phyloP scores from a whole-genome alignment of 2,888 invertebrate species.

The Lasioglossum morio region DNA sequence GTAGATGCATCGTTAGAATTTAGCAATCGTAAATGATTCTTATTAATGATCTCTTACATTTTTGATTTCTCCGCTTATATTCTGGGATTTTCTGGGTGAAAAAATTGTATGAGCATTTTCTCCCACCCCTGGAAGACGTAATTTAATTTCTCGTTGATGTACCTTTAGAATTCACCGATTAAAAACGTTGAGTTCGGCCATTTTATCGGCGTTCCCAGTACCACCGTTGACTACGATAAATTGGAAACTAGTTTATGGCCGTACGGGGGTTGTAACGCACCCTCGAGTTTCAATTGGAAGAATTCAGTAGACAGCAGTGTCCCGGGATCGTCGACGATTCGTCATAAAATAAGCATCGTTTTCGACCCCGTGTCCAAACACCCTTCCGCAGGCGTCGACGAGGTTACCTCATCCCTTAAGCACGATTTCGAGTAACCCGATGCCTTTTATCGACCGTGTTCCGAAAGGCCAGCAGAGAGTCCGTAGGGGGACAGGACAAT shows the following conservation, averaged over 20 bases:
- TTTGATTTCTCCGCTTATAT: too few relatives aligned
- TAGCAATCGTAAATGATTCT: too few relatives aligned
- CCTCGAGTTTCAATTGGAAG: background rate
- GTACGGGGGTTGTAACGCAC: background rate
- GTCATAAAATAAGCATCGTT: conserved; percentile 10
- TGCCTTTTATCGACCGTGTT: conserved; percentile 32
- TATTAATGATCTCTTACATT: too few relatives aligned
- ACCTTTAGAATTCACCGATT: too few relatives aligned
- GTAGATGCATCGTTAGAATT: too few relatives aligned
- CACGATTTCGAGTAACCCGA: conserved; percentile 58
- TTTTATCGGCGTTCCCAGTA: background rate
- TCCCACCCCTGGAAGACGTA: too few relatives aligned
- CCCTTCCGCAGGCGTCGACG: conserved; percentile 31
- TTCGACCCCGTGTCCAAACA: background rate
- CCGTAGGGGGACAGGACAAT: conserved; percentile 42
- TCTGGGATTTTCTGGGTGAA: too few relatives aligned
- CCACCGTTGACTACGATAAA: background rate
- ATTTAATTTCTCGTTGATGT: too few relatives aligned
- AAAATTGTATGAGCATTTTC: too few relatives aligned
- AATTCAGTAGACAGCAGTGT: background rate
- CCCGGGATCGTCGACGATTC: background rate
- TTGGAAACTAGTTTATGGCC: background rate
- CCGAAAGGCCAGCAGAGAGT: conserved; percentile 9
- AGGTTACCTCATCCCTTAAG: conserved; percentile 50
- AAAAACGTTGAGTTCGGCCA: background rate